phyloP scores from a whole-genome alignment of 2,888 invertebrate species.

The Cephus runcator region DNA sequence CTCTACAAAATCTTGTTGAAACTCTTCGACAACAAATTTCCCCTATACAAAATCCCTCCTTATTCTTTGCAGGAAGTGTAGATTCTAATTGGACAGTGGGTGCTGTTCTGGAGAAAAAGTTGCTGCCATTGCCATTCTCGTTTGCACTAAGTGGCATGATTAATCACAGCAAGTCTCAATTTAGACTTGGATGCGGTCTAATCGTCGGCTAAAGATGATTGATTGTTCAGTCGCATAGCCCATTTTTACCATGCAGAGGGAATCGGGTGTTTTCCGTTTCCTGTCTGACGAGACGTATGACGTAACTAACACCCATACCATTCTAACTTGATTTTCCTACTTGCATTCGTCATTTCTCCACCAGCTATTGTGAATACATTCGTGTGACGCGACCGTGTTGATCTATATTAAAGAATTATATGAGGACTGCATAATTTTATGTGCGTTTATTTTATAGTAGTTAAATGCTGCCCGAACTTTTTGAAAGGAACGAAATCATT shows the following conservation, averaged over 20 bases:
- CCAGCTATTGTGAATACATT: slow-evolving; percentile 23
- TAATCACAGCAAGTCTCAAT: slow-evolving; percentile 92
- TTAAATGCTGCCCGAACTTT: not conserved
- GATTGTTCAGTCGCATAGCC: slow-evolving; percentile 13
- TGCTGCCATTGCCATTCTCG: slow-evolving; percentile 92
- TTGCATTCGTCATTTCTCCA: slow-evolving; percentile 28
- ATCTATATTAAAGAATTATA: slow-evolving; percentile 22
- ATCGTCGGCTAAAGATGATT: slow-evolving; percentile 81
- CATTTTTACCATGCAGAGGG: slow-evolving; percentile 14
- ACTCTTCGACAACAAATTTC: not conserved
- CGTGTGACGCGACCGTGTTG: slow-evolving; percentile 27
- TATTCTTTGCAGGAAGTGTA: slow-evolving; percentile 77
- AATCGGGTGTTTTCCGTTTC: slow-evolving; percentile 20
- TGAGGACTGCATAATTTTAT: slow-evolving; percentile 7
- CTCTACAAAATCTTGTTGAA: not conserved
- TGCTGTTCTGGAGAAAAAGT: slow-evolving; percentile 92
- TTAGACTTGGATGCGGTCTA: slow-evolving; percentile 93
- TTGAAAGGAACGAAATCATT: not conserved
- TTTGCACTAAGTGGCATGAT: slow-evolving; percentile 92
- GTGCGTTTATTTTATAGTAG: not conserved
- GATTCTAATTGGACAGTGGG: slow-evolving; percentile 95
- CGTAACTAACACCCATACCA: slow-evolving; percentile 28
- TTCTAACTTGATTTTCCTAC: slow-evolving; percentile 21
- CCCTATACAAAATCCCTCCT: not conserved
- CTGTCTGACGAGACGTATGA: slow-evolving; percentile 19